Evolutionary conservation across 1,140 invertebrate genomes (phyloP).

Genomic region (Homalodisca vitripennis): DNA sequence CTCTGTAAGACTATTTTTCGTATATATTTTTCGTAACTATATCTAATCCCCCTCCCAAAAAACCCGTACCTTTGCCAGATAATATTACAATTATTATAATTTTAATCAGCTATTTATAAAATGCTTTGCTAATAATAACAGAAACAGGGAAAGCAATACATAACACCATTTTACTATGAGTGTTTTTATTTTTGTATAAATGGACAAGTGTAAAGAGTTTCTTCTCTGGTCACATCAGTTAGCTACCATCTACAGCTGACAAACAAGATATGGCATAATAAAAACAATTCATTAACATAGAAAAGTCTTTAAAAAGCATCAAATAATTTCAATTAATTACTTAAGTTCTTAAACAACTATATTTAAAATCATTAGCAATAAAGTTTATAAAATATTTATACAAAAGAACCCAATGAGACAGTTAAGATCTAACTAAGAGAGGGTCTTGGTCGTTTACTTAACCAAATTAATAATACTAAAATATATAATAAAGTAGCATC

Average conservation of each 20-base stretch:
- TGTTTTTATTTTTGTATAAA: constrained; percentile 31
- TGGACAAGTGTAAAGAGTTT: constrained; percentile 21
- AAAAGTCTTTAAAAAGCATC: constrained; percentile 28
- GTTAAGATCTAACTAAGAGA: constrained; percentile 17
- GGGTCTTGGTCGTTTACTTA: constrained; percentile 23
- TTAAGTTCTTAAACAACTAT: constrained; percentile 25
- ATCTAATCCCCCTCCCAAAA: too few relatives aligned
- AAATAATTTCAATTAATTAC: constrained; percentile 26
- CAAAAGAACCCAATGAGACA: constrained; percentile 26
- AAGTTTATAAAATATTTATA: constrained; percentile 26
- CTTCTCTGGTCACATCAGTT: not conserved
- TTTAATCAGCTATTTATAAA: too few relatives aligned
- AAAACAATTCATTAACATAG: constrained; percentile 29
- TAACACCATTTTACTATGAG: not conserved
- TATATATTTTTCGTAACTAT: too few relatives aligned
- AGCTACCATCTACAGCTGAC: constrained; percentile 14
- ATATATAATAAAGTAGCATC: not conserved
- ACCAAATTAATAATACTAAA: constrained; percentile 27
- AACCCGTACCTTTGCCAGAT: too few relatives aligned
- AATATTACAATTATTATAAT: too few relatives aligned
- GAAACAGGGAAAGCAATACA: not conserved
- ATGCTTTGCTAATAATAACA: too few relatives aligned
- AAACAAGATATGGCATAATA: constrained; percentile 25
- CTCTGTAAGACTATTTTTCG: too few relatives aligned
- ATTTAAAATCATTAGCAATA: constrained; percentile 23